Percentiles rank a stretch among this genome's conserved stretches.
Conservation (phyloP, 2,113 vertebrate genomes). For the Tricholaema leucomelas region DNA sequence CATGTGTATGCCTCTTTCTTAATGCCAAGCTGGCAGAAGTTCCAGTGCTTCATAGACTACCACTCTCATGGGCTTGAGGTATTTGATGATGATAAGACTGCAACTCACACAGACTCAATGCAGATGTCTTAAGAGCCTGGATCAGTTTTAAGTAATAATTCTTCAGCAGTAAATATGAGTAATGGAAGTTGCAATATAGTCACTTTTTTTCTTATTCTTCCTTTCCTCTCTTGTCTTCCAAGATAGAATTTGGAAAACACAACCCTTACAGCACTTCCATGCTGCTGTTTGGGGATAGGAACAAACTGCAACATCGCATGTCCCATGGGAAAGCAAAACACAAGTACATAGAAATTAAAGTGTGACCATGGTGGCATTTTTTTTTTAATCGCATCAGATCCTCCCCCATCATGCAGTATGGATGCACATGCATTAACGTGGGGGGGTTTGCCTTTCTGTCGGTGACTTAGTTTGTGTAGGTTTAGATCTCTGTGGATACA, state of each 20-base stretch:
- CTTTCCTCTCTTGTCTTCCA: background rate
- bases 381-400: background rate
- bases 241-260: background rate
- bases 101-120: background rate
- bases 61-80: background rate
- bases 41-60: background rate
- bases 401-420: background rate
- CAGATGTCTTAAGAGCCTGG: background rate
- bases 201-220: background rate
- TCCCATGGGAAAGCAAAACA: background rate
- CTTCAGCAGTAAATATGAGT: background rate
- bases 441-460: background rate
- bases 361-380: background rate
- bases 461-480: background rate
- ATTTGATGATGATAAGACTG: background rate
- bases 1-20: background rate
- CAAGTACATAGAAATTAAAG: background rate
- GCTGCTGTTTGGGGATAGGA: background rate
- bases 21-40: background rate
- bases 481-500: background rate
- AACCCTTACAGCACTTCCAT: background rate
- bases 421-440: background rate
- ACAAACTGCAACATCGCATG: background rate
- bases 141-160: background rate
- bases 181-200: fast-evolving